A percentile compares a stretch with the other conserved stretches of the same genome.
These are phyloP conservation scores for Labroides dimidiatus DNA, from an alignment of 2,797 vertebrate genomes.

Conservation along the genomic window DNA sequence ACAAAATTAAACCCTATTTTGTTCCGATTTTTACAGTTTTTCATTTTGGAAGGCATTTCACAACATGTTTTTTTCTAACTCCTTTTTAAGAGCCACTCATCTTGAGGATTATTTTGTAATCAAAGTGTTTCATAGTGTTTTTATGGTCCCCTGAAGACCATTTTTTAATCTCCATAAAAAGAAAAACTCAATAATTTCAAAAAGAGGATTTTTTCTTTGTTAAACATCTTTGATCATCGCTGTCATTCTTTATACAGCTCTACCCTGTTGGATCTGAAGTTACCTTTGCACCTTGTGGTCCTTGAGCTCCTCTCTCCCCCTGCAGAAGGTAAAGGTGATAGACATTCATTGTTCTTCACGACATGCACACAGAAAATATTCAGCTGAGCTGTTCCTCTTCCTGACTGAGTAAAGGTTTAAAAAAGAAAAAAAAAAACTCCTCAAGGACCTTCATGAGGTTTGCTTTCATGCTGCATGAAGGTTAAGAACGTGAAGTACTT, in stretches of 20 bases:
- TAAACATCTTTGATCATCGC: conserved; percentile 26
- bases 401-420: conserved; percentile 6
- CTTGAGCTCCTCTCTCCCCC: conserved; percentile 87
- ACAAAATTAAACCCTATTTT: no score
- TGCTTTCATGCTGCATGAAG: conserved; percentile 37
- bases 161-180: no score
- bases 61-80: no score
- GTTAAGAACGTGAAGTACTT: conserved; percentile 42
- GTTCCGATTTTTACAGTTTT: no score
- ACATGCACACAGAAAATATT: conserved; percentile 35
- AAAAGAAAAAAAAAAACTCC: conserved; percentile 16
- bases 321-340: conserved; percentile 64
- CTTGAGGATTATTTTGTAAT: no score
- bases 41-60: no score
- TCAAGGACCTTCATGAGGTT: conserved; percentile 44
- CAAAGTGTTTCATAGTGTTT: no score
- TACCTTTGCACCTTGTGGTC: conserved; percentile 90
- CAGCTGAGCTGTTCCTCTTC: conserved; percentile 30
- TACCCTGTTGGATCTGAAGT: conserved; percentile 39
- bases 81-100: no score
- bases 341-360: conserved; percentile 37
- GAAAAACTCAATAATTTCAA: no score
- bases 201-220: background rate
- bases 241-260: background rate
- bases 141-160: no score